Evolutionary conservation across 2,888 invertebrate genomes (phyloP), one percentile per base, ranked within the genome.

Genomic region (Anarsia innoxiella): DNA sequence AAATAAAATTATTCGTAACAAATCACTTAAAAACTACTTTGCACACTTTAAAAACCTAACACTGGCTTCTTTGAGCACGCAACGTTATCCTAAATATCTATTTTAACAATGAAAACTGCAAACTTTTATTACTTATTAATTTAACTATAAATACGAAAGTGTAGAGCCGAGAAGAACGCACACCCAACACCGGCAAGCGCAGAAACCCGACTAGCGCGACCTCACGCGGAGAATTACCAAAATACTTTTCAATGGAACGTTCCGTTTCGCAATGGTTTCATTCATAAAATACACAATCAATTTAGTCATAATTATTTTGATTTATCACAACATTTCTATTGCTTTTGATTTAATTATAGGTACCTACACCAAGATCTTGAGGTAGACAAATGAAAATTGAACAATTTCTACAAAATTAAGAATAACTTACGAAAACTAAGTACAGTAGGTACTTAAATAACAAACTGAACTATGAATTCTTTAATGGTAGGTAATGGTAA

Each of bases 181-280:
- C 77, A 71, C 65, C 71, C 63, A 41, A 53, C 59, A 64, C 73
- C 69, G 61, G 59, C 73, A 64, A 80, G 70, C 74, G 76, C 73
- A 76, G 73, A 83, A 84, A 84, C 82, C 83, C 83, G 82, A 84
- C 84, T 84, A 57, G 42, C 45, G 65, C 65, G 62, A 63, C 68
- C 61, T 68, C 74, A 64, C 44, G 64, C 66, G 70, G 60, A 42
- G 49, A 48, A 41, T 48, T 45, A 52, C 64, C 53, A 67, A 73
- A 70, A 70, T 70, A 68, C 52, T 52, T 67, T 49, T 49, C 41
- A 50, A 48, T 40, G 49, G 33, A 41, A 59, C 61, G 61, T 60
- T 62, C 56, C 62, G 58, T 57, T 65, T 57, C 46, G 41, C 41
- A 28, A 27, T 23, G 25, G 44, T 49, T 59, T 59, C 59, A 60